Conservation (phyloP, 2,888 invertebrate genomes). For the Panorpa germanica region DNA sequence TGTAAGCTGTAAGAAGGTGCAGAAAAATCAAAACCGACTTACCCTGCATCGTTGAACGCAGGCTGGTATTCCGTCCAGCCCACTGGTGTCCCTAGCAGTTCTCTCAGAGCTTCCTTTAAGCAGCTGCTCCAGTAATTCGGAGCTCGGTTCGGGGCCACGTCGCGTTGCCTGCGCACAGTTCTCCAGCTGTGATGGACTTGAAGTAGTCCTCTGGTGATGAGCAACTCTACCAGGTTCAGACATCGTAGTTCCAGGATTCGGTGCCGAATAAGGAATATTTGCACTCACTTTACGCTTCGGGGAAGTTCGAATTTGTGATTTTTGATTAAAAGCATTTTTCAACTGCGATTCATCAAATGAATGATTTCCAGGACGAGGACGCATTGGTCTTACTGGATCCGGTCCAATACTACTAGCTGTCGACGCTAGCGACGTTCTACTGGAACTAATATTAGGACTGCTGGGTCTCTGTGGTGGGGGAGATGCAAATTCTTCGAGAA, state of each 20-base stretch:
- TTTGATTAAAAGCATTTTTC: constrained; percentile 15
- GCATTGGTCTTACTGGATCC: constrained; percentile 10
- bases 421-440: constrained; percentile 16
- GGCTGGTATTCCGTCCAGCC: too few species aligned
- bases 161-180: constrained; percentile 19
- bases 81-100: constrained; percentile 43
- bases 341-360: constrained; percentile 32
- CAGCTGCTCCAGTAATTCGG: constrained; percentile 55
- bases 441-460: constrained; percentile 15
- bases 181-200: constrained; percentile 60
- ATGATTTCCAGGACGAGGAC: constrained; percentile 28
- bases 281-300: constrained; percentile 42
- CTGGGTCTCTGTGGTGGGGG: constrained; percentile 14
- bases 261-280: constrained; percentile 28
- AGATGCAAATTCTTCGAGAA: constrained; percentile 26
- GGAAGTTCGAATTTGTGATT: constrained; percentile 18
- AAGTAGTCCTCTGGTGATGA: constrained; percentile 59
- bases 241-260: constrained; percentile 20
- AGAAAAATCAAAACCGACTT: too few species aligned
- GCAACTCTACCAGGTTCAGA: constrained; percentile 29
- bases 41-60: too few species aligned
- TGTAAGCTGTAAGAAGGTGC: too few species aligned
- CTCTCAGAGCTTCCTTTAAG: constrained; percentile 66
- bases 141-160: constrained; percentile 14
- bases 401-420: constrained; percentile 16